Evolutionary conservation across 2,113 vertebrate genomes (phyloP).

Genomic region (Cichladusa arquata): DNA sequence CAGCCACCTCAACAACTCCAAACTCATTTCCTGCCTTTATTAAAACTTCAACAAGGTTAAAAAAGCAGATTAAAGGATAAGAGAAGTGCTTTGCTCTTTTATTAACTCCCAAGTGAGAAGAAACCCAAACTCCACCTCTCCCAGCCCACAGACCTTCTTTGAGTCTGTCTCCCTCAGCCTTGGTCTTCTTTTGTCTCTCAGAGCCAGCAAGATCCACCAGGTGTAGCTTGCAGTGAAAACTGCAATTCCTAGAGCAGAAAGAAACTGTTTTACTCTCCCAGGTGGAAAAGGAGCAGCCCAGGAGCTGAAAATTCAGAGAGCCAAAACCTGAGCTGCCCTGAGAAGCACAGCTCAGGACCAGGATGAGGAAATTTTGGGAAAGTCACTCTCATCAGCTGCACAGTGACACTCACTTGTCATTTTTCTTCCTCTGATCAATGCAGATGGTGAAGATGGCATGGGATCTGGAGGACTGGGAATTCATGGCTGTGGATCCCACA

Average conservation of each 20-base stretch:
- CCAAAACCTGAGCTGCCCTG: neutral
- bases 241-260: slow-evolving; percentile 60
- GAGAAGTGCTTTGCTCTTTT: neutral
- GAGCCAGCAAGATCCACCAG: slow-evolving; percentile 96
- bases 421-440: slow-evolving; percentile 85
- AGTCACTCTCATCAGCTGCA: neutral
- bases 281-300: neutral
- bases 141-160: slow-evolving; percentile 84
- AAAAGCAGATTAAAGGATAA: neutral
- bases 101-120: neutral
- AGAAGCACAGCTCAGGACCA: neutral
- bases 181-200: slow-evolving; percentile 97
- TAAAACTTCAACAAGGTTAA: too few species aligned
- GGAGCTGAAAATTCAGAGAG: neutral
- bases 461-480: slow-evolving; percentile 92
- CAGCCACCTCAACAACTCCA: neutral
- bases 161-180: slow-evolving; percentile 93
- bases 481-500: slow-evolving; percentile 94
- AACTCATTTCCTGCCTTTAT: neutral
- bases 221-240: slow-evolving; percentile 87
- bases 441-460: slow-evolving; percentile 96
- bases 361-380: neutral
- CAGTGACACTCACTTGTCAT: slow-evolving; percentile 81
- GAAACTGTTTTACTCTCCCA: neutral
- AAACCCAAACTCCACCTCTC: neutral